These are phyloP conservation scores for Antechinus stuartii DNA, from an alignment of 2,113 vertebrate genomes.

Conservation along the genomic window DNA sequence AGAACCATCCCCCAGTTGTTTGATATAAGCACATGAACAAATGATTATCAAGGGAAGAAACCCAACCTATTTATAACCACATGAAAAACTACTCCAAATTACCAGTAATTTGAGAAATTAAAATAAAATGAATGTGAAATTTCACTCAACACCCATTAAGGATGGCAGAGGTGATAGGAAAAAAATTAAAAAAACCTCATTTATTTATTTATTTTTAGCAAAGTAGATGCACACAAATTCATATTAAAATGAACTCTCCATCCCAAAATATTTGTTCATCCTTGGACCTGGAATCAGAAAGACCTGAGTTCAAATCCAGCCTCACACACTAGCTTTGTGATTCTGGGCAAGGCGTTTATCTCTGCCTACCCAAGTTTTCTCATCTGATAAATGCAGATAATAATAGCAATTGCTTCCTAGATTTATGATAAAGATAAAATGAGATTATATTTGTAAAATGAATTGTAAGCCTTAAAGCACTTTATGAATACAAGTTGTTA, in stretches of 20 bases:
- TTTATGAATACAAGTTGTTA: not conserved
- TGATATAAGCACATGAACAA: no score
- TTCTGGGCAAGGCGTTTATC: not conserved
- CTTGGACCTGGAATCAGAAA: not conserved
- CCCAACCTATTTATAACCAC: no score
- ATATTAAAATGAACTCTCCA: not conserved
- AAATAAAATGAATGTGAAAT: no score
- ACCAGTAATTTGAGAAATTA: no score
- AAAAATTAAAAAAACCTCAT: not conserved
- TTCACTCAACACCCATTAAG: no score
- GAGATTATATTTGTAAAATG: not conserved
- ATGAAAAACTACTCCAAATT: no score
- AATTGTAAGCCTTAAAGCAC: not conserved
- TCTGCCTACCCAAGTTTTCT: not conserved
- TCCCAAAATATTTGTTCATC: not conserved
- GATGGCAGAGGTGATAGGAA: no score
- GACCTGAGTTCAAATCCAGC: not conserved
- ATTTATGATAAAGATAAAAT: not conserved
- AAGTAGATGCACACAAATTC: not conserved
- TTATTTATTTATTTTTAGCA: no score
- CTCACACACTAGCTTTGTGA: not conserved
- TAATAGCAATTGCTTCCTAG: not conserved
- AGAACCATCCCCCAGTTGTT: no score
- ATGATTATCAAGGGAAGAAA: no score
- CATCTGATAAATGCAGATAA: not conserved